phyloP scores from a whole-genome alignment of 2,113 vertebrate genomes.

The Saiga tatarica region DNA sequence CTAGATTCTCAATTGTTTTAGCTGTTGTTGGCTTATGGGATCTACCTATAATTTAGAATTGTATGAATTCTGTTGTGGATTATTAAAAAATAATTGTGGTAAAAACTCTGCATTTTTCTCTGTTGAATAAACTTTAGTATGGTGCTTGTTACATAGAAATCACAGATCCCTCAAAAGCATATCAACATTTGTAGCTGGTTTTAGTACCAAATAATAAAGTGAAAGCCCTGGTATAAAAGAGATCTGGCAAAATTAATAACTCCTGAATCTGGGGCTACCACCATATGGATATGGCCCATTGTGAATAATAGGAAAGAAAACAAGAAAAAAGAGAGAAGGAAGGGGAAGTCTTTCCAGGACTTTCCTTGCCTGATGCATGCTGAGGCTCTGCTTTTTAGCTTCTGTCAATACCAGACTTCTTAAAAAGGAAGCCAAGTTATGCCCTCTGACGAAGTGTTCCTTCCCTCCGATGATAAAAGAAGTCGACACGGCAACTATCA shows the following conservation, averaged over 20 bases:
- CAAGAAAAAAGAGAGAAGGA: conserved; percentile 32
- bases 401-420: conserved; percentile 61
- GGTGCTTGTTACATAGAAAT: background rate
- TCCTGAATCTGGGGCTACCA: background rate
- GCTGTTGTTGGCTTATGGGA: background rate
- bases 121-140: background rate
- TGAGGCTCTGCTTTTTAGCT: conserved; percentile 29
- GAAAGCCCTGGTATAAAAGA: background rate
- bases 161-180: background rate
- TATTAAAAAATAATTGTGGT: background rate
- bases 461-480: conserved; percentile 10
- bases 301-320: conserved; percentile 25
- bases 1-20: background rate
- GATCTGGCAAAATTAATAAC: background rate
- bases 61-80: background rate
- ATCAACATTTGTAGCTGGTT: background rate
- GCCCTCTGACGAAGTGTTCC: background rate
- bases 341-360: conserved; percentile 21
- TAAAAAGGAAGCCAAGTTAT: conserved; percentile 48
- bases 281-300: conserved; percentile 22
- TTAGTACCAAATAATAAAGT: background rate
- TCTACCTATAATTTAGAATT: background rate
- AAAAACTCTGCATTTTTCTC: background rate
- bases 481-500: conserved; percentile 33
- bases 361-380: background rate